Evolutionary conservation across 2,113 vertebrate species (phyloP).

Genomic region (Crotalus horridus): DNA sequence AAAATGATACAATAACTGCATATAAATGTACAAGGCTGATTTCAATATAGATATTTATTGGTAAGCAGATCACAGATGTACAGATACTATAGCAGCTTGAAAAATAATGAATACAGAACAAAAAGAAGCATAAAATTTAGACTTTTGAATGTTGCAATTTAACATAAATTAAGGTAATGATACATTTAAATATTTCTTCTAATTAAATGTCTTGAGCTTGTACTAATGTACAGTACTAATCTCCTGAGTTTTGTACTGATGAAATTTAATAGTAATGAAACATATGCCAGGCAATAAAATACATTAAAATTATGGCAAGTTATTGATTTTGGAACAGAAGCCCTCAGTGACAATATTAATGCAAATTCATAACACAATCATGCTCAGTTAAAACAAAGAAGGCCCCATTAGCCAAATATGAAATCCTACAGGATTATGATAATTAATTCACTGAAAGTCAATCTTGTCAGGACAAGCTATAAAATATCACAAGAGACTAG

Average conservation of each 20-base stretch:
- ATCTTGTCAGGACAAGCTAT: neutral
- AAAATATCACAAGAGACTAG: neutral
- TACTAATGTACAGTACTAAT: neutral
- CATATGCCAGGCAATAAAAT: neutral
- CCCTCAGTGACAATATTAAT: neutral
- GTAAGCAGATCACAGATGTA: slow-evolving; percentile 28
- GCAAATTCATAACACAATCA: neutral
- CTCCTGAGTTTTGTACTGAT: neutral
- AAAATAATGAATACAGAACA: slow-evolving; percentile 31
- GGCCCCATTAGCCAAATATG: neutral
- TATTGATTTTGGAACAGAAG: neutral
- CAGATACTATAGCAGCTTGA: slow-evolving; percentile 1
- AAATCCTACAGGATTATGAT: neutral
- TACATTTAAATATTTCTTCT: slow-evolving; percentile 1
- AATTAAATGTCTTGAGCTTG: neutral
- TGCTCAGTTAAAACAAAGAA: neutral
- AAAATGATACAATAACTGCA: slow-evolving; percentile 11
- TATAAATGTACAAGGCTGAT: slow-evolving; percentile 9
- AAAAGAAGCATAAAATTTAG: slow-evolving; percentile 31
- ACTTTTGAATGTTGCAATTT: neutral
- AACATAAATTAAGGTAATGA: slow-evolving; percentile 31
- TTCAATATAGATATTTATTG: slow-evolving; percentile 58
- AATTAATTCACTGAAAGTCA: neutral
- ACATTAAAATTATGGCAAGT: neutral
- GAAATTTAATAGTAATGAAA: neutral